Percentiles rank a stretch among this genome's conserved stretches.
Conservation (phyloP, 2,797 vertebrate species). For the Nannoperca obscura region DNA sequence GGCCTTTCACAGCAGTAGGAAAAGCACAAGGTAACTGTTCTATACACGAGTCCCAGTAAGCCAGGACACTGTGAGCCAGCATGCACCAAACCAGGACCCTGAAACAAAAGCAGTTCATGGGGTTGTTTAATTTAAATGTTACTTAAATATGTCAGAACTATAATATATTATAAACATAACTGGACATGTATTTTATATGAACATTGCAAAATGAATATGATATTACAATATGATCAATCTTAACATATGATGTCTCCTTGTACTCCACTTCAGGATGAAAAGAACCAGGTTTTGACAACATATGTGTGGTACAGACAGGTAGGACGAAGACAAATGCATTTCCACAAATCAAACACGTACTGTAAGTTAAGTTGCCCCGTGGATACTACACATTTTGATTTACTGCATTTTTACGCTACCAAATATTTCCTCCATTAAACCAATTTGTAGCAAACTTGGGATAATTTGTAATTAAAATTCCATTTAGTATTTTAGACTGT, state of each 20-base stretch:
- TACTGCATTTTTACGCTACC: background rate
- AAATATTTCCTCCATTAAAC: background rate
- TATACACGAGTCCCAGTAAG: background rate
- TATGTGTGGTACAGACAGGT: conserved; percentile 99
- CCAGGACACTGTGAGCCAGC: background rate
- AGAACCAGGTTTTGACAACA: conserved; percentile 97
- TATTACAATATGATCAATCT: too few species aligned
- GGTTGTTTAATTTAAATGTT: background rate
- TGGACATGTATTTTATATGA: background rate
- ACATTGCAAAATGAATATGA: background rate
- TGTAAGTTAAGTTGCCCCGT: background rate
- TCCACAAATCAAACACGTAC: background rate
- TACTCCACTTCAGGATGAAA: conserved; percentile 89
- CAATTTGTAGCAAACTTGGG: background rate
- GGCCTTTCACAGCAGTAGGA: background rate
- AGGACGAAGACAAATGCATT: conserved; percentile 6
- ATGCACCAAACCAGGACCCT: background rate
- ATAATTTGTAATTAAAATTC: background rate
- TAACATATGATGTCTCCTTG: background rate
- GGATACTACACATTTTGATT: background rate
- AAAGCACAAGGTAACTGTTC: background rate
- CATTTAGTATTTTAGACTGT: background rate
- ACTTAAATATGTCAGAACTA: background rate
- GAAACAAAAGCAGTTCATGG: background rate
- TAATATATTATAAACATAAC: background rate